Evolutionary conservation across 2,797 vertebrate genomes (phyloP).

Genomic region (Sebastes nivosus): DNA sequence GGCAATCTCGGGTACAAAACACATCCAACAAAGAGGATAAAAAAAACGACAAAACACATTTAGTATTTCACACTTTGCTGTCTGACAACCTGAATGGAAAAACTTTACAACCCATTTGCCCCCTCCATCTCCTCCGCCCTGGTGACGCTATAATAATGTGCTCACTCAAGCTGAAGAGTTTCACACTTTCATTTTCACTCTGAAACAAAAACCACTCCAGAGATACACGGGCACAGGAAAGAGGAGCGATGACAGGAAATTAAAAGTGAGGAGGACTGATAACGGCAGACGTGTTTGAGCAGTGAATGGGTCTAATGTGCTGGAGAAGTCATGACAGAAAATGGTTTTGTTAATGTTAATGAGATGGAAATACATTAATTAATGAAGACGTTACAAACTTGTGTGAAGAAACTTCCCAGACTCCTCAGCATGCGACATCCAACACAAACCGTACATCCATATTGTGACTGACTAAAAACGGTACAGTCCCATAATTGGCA

Average conservation of each 20-base stretch:
- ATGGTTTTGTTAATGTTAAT: not conserved
- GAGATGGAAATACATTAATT: not conserved
- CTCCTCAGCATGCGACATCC: not conserved
- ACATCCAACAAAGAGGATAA: not conserved
- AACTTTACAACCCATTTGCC: conserved; percentile 31
- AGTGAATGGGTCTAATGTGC: not conserved
- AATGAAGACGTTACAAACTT: not conserved
- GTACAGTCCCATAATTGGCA: not conserved
- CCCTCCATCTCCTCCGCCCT: conserved; percentile 29
- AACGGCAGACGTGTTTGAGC: conserved; percentile 9
- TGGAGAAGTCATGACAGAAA: conserved; percentile 3
- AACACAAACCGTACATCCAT: not conserved
- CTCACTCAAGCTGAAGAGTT: conserved; percentile 50
- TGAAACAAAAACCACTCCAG: conserved; percentile 37
- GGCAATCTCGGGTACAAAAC: not conserved
- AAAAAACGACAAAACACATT: conserved; percentile 12
- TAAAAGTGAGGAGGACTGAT: conserved; percentile 33
- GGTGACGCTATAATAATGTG: conserved; percentile 41
- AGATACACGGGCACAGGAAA: not conserved
- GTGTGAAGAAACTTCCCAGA: not conserved
- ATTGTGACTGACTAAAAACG: not conserved
- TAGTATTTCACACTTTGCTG: conserved; percentile 37
- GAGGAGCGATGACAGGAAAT: conserved; percentile 46
- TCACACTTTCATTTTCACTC: conserved; percentile 60
- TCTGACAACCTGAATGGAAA: conserved; percentile 38